Evolutionary conservation across 1,140 invertebrate species (phyloP), one percentile per base, ranked within the genome.

Genomic region (Pogonomyrmex californicus): DNA sequence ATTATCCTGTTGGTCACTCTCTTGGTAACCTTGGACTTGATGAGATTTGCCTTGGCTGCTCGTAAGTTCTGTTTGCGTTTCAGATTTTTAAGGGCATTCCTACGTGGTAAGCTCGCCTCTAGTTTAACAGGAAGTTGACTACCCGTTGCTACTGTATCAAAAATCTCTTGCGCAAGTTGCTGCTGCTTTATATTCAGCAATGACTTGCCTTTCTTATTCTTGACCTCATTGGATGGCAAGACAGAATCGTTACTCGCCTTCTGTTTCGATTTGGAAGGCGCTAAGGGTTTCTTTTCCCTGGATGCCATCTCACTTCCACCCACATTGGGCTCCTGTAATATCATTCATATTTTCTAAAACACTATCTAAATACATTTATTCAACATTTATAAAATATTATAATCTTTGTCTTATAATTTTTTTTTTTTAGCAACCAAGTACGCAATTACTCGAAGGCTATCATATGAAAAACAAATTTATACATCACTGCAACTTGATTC

Each of bases 231-330:
- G 9, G 93, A 91, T 63, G 91, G 86, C 88, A 92, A 87, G 56
- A 92, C 91, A 79, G 91, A 92, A 86, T 94, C 94, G 92, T 94
- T 95, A 92, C 93, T 95, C 77, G 92, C 92, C 93, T 93, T 95
- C 92, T 95, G 94, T 90, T 95, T 95, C 75, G 94, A 91, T 93
- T 95, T 95, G 73, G 94, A 95, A 93, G 94, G 92, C 91, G 93
- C 94, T 95, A 95, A 92, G 94, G 94, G 93, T 95, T 93, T 95
- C 87, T 95, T 95, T 93, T 95, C 95, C 93, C 95, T 95, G 94
- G 95, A 95, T 95, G 95, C 95, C 95, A 95, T 95, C 93, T 95
- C 95, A 95, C 95, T 95, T 95, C 93, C 93, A 95, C 94, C 95
- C 95, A 95, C 95, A 95, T 95, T 95, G 92, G 94, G 94, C 94